Base-by-base conservation (phyloP, 2,797 vertebrate genomes). In the Myotis planiceps region DNA sequence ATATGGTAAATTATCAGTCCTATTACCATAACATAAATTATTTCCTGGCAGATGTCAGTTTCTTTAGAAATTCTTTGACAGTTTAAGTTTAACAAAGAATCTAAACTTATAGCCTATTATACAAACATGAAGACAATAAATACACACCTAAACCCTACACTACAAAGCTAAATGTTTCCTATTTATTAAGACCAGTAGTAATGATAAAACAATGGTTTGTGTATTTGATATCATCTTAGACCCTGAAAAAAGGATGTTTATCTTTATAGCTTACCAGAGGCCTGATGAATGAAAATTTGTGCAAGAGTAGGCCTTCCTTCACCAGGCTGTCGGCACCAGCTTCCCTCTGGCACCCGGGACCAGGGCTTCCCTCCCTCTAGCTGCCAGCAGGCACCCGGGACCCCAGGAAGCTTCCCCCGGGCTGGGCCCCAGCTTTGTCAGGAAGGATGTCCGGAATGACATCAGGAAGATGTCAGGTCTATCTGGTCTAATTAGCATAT, bases 141-240 rank as follows among this genome's bases (percentile, higher is more conserved):
- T 23, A 19, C 6, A 69, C 1, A 69, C 21, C 18, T 0, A 39
- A 6, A 74, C 45, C 51, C 3, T 1, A 71, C 0, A 63, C 2
- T 9, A 42, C 42, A 75, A 91, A 90, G 5, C 13, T 68, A 27
- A 83, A 84, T 51, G 18, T 9, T 76, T 66, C 9, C 2, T 14
- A 80, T 79, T 76, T 88, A 80, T 80, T 90, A 58, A 93, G 10
- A 66, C 3, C 6, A 65, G 32, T 39, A 45, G 34, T 84, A 85
- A 45, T 1, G 53, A 2, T 49, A 81, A 82, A 74, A 69, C 39
- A 29, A 19, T 60, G 1, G 3, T 60, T 69, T 55, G 15, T 92
- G 65, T 88, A 34, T 6, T 10, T 85, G 47, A 82, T 94, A 82
- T 15, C 58, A 92, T 90, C 96, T 98, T 66, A 90, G 23, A n/a